Base-by-base conservation (phyloP, 2,797 vertebrate species). In the Lepilemur septentrionalis region DNA sequence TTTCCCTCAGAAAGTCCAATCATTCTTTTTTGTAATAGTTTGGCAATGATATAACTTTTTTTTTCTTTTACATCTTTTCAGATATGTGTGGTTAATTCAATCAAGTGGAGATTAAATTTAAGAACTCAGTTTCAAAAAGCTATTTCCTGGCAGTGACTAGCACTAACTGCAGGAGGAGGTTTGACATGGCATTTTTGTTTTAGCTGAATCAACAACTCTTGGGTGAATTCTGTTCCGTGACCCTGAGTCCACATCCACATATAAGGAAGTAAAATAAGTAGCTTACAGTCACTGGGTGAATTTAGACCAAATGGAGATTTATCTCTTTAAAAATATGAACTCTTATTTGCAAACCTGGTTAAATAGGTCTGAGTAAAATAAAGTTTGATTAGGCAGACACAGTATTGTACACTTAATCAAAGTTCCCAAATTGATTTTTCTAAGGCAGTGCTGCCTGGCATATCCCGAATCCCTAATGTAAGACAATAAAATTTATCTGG, bases 81-180 rank as follows among this genome's bases (percentile, higher is more conserved):
- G 57, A 92, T 14, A 13, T 84, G 11, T 67, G 38, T 50, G 67
- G 48, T 97, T 97, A 97, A 97, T 98, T 98, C 95, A 97, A 94
- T 97, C 95, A 97, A 94, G 23, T 87, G 17, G 20, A 95, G 35
- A 97, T 98, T 98, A 97, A 95, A 97, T 97, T 98, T 97, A 96
- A 98, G 13, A 94, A 93, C 12, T 35, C 4, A 46, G 15, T 48
- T 96, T 91, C 41, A 94, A 15, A 48, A 92, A 82, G 92, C 28
- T 94, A 78, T 96, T 97, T 70, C 88, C 84, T 89, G 95, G 67
- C 80, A 98, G 22, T 81, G 79, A 89, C 30, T 79, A 93, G 48
- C 69, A 90, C 3, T 70, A 93, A 96, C 75, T 97, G 72, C 41
- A 50, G 89, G 97, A 96, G 7, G 82, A 93, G 1, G 0, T 95